Base-by-base conservation (phyloP, 92 coral and sea anemone species). In the Paramuricea clavata region DNA sequence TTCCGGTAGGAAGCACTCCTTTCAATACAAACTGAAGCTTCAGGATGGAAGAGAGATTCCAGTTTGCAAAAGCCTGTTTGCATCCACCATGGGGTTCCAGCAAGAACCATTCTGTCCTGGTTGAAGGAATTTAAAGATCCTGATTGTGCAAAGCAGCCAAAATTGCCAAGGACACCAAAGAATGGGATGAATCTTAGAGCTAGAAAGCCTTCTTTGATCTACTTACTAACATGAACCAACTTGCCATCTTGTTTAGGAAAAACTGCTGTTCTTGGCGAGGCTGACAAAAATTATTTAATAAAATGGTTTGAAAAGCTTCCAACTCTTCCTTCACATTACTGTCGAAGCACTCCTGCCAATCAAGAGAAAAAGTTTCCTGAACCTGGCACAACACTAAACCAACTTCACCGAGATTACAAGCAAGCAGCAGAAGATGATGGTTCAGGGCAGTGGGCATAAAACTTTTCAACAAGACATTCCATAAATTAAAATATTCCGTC, bases 281-380 rank as follows among this genome's bases (percentile, higher is more conserved):
- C n/a, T n/a, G n/a, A n/a, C n/a, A n/a, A 65, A 65, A 33, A 17
- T 13, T 65, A 13, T 0, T 8, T 65, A 13, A 27, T 16, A 21
- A 28, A 65, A 65, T 69, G 75, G 75, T 44, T 69, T 69, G 47
- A 13, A 8, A 44, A 44, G 56, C 34, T 81, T 31, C 85, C 76
- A 25, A 32, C 42, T 8, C 30, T 81, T 41, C 85, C 85, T 60
- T 81, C 85, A 19, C 85, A 81, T 68, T 81, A 62, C 35, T 81
- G 85, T 49, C 68, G 85, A 16, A 68, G 54, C 54, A 62, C 25
- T 0, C 75, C 75, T 0, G 30, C 47, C 6, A 30, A 69, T 31
- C 13, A 69, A 31, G 25, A 69, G 2, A 69, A 69, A 44, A 69
- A 21, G 19, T 69, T 69, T 31, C 75, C 30, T 31, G 47, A 69